Percentiles rank a stretch among this genome's conserved stretches.
Evolutionary conservation across 2,888 invertebrate species (phyloP).

Genomic region (Drosophila phalerata): DNA sequence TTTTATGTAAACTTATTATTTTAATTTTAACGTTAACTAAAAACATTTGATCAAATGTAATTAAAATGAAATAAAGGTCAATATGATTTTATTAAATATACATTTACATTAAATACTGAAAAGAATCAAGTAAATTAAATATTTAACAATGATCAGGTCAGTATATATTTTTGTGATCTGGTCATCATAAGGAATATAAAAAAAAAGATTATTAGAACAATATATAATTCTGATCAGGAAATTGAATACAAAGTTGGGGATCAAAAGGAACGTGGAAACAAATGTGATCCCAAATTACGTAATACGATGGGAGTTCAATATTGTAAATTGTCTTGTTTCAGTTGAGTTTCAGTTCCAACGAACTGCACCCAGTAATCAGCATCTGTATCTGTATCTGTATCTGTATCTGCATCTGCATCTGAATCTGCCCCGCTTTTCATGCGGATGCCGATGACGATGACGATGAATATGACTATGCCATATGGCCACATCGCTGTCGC

Average conservation of each 20-base stretch:
- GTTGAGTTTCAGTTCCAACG: slow-evolving; percentile 27
- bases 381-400: slow-evolving; percentile 23
- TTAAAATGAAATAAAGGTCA: background rate
- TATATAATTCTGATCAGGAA: background rate
- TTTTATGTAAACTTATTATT: background rate
- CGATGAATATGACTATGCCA: slow-evolving; percentile 50
- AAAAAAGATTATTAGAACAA: background rate
- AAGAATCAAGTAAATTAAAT: too few species aligned
- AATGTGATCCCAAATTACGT: background rate
- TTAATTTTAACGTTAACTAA: too few species aligned
- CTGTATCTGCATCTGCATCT: slow-evolving; percentile 21
- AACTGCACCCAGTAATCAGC: slow-evolving; percentile 42
- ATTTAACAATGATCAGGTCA: too few species aligned
- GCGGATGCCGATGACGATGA: slow-evolving; percentile 33
- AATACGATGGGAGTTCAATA: slow-evolving; percentile 18
- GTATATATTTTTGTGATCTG: too few species aligned
- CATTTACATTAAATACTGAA: background rate
- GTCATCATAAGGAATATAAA: too few species aligned
- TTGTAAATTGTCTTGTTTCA: slow-evolving; percentile 22
- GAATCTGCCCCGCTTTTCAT: slow-evolving; percentile 38
- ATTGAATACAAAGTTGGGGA: background rate
- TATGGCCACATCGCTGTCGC: slow-evolving; percentile 63
- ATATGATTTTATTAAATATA: too few species aligned
- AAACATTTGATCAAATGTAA: background rate
- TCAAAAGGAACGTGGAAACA: background rate